Evolutionary conservation across 37 sponge, comb jelly and placozoan species (phyloP), one percentile per base, ranked within the genome.

Genomic region (Oscarella lobularis): DNA sequence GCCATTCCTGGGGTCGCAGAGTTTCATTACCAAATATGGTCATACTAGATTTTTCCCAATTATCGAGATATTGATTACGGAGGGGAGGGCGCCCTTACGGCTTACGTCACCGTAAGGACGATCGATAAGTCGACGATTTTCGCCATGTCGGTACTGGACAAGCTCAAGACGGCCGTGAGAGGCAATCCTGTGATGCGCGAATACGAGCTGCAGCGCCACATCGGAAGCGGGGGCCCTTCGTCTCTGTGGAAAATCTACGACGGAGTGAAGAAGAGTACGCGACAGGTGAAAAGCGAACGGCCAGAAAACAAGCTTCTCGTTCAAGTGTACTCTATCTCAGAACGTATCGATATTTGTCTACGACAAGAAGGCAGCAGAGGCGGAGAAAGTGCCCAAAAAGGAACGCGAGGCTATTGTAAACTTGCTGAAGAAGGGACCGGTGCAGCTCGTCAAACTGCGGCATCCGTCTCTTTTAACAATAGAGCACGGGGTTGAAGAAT

Each of bases 101-200:
- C n/a, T n/a, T n/a, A n/a, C n/a, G n/a, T n/a, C n/a, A n/a, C n/a
- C n/a, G n/a, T n/a, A n/a, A n/a, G n/a, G n/a, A n/a, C n/a, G n/a
- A n/a, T n/a, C n/a, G n/a, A n/a, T n/a, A n/a, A n/a, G n/a, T n/a
- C n/a, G n/a, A n/a, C n/a, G n/a, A n/a, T n/a, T n/a, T n/a, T n/a
- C n/a, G n/a, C n/a, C n/a, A 90, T 90, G 90, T 86, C 90, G 4
- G 39, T 90, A 2, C 80, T 90, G 66, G 90, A 75, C 3, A 80
- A 40, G 67, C 54, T 90, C 31, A 90, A 86, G 77, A 39, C 81
- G 37, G 90, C 90, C 0, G 84, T 91, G 32, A 73, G 66, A 38
- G 92, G 92, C 31, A 91, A 91, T 75, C 81, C 92, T 36, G 92
- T 91, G 20, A 55, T 74, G 31, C 87, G 75, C 41, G 92, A 91